Evolutionary conservation across 30 jellyfish, hydroid and myxozoan genomes (phyloP).

Genomic region (Sanderia malayensis): DNA sequence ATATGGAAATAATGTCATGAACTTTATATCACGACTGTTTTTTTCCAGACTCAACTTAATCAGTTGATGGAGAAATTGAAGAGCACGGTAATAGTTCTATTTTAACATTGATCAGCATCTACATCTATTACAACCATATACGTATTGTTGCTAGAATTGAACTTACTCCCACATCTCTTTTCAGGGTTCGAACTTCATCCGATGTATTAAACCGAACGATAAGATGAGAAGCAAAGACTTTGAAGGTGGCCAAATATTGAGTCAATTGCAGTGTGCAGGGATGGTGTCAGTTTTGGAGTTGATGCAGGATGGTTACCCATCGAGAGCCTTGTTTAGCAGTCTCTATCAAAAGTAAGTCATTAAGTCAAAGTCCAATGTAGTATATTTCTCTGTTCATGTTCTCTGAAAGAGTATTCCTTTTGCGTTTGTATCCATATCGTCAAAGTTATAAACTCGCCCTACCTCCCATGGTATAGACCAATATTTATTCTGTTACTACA

Average conservation of each 20-base stretch:
- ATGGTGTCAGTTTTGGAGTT: constrained; percentile 96
- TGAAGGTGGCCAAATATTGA: constrained; percentile 97
- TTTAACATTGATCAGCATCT: no score
- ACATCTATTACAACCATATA: neutral
- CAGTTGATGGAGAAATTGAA: constrained; percentile 75
- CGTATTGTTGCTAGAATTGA: no score
- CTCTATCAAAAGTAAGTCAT: constrained; percentile 78
- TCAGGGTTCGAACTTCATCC: constrained; percentile 93
- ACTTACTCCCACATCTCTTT: no score
- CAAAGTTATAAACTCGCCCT: no score
- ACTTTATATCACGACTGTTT: no score
- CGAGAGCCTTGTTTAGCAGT: constrained; percentile 85
- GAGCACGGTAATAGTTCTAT: constrained; percentile 60
- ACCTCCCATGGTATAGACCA: no score
- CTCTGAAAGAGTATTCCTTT: no score
- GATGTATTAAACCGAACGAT: constrained; percentile 97
- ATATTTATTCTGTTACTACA: no score
- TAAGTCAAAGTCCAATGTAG: no score
- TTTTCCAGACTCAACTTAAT: constrained; percentile 77
- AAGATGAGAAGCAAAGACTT: constrained; percentile 93
- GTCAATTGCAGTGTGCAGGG: constrained; percentile 99
- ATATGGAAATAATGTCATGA: no score
- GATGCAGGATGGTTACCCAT: constrained; percentile 98
- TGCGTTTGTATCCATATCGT: no score
- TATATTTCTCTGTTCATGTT: no score